phyloP scores from a whole-genome alignment of 2,888 invertebrate genomes.

The Orgyia antiqua region DNA sequence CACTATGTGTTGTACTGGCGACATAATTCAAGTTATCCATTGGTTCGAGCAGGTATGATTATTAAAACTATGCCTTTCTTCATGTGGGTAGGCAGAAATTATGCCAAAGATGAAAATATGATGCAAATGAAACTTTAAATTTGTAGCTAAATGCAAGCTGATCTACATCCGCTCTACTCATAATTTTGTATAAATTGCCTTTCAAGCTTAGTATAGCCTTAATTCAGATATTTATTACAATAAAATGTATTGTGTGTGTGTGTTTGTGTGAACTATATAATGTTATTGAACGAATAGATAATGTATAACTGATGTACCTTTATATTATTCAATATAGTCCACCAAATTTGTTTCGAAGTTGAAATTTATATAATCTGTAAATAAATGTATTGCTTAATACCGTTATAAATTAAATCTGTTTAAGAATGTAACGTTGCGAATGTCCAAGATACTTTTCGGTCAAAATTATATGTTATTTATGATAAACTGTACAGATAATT shows the following conservation, averaged over 20 bases:
- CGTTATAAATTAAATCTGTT: conserved; percentile 41
- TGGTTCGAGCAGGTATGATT: too few relatives aligned
- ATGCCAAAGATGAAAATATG: too few relatives aligned
- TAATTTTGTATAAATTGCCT: conserved; percentile 25
- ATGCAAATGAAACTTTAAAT: too few relatives aligned
- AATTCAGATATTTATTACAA: conserved; percentile 27
- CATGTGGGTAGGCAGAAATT: too few relatives aligned
- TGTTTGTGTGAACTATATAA: conserved; percentile 39
- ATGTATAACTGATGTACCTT: conserved; percentile 50
- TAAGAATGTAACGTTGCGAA: conserved; percentile 47
- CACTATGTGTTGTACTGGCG: too few relatives aligned
- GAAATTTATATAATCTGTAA: conserved; percentile 47
- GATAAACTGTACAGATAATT: conserved; percentile 70
- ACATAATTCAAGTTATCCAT: too few relatives aligned
- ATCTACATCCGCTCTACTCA: conserved; percentile 8
- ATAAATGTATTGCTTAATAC: conserved; percentile 23
- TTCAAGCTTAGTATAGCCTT: conserved; percentile 31
- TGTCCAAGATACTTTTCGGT: conserved; percentile 48
- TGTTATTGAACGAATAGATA: conserved; percentile 28
- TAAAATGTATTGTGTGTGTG: conserved; percentile 41
- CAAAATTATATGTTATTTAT: conserved; percentile 66
- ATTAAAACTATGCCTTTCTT: too few relatives aligned
- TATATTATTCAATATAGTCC: conserved; percentile 40
- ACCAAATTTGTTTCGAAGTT: conserved; percentile 33
- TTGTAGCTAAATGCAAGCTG: too few relatives aligned